Conservation (phyloP, 1,140 invertebrate genomes). For the Aethina tumida region DNA sequence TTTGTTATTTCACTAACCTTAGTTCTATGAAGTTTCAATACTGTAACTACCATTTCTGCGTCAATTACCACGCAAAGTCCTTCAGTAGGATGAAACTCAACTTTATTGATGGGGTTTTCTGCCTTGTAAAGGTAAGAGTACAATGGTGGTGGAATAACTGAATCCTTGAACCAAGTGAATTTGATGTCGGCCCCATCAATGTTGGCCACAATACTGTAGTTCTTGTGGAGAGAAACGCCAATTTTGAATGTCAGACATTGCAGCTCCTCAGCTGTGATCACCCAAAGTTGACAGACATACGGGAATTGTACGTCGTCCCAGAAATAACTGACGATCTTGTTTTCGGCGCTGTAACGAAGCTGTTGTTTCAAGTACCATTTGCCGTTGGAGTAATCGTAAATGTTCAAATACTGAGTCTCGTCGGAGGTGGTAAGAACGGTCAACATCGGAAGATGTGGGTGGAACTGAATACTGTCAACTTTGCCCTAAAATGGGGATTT, state of each 20-base stretch:
- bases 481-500: slow-evolving; percentile 22
- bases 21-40: slow-evolving; percentile 7
- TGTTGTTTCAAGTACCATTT: slow-evolving; percentile 23
- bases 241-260: slow-evolving; percentile 13
- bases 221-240: too few species aligned
- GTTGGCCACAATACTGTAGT: slow-evolving; percentile 11
- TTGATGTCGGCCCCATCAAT: slow-evolving; percentile 16
- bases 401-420: slow-evolving; percentile 10
- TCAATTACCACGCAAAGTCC: slow-evolving; percentile 7
- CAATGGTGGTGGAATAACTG: slow-evolving; percentile 20
- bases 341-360: slow-evolving; percentile 9
- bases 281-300: slow-evolving; percentile 11
- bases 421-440: slow-evolving; percentile 9
- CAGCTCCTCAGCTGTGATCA: slow-evolving; percentile 13
- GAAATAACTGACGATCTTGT: slow-evolving; percentile 13
- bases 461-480: slow-evolving; percentile 17
- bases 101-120: slow-evolving; percentile 17
- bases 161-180: slow-evolving; percentile 16
- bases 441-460: slow-evolving; percentile 17
- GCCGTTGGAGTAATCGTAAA: slow-evolving; percentile 17
- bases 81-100: slow-evolving; percentile 9
- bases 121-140: slow-evolving; percentile 4
- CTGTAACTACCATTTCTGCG: slow-evolving; percentile 3
- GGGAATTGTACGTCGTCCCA: slow-evolving; percentile 13
- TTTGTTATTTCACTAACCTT: not conserved